A percentile compares a stretch with the other conserved stretches of the same genome.
Evolutionary conservation across 2,113 vertebrate genomes (phyloP).

Genomic region (Pogona vitticeps): DNA sequence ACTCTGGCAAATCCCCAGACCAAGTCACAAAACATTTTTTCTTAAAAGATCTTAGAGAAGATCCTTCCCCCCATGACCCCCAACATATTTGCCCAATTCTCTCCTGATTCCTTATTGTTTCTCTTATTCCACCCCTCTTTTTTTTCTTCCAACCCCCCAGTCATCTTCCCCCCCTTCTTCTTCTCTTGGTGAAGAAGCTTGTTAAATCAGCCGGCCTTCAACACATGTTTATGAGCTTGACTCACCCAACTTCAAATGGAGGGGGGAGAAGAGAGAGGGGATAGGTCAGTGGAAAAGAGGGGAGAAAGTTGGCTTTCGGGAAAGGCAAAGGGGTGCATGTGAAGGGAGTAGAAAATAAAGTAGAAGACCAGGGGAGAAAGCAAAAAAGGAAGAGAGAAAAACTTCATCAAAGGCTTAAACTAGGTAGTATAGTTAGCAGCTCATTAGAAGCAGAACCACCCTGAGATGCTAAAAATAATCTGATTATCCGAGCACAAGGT

Average conservation of each 20-base stretch:
- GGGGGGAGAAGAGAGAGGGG: neutral
- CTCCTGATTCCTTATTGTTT: neutral
- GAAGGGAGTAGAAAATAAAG: fast-evolving
- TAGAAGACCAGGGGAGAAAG: neutral
- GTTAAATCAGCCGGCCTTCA: conserved; percentile 23
- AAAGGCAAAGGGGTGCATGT: neutral
- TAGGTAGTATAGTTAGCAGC: neutral
- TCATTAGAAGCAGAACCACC: no score
- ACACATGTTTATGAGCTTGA: neutral
- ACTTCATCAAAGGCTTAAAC: neutral
- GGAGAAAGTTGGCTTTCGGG: neutral
- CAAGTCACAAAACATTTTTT: no score
- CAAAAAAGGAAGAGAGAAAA: neutral
- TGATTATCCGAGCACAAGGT: no score
- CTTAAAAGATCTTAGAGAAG: no score
- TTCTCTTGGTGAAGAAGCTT: conserved; percentile 9
- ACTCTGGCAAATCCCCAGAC: no score
- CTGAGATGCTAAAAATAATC: no score
- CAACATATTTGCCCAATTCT: neutral
- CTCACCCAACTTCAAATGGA: neutral
- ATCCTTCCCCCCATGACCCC: neutral
- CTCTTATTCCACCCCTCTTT: neutral
- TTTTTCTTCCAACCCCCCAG: neutral
- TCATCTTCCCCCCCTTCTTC: neutral
- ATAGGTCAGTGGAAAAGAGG: neutral